Evolutionary conservation across 2,113 vertebrate species (phyloP), one percentile per base, ranked within the genome.

Genomic region (Pungitius pungitius): DNA sequence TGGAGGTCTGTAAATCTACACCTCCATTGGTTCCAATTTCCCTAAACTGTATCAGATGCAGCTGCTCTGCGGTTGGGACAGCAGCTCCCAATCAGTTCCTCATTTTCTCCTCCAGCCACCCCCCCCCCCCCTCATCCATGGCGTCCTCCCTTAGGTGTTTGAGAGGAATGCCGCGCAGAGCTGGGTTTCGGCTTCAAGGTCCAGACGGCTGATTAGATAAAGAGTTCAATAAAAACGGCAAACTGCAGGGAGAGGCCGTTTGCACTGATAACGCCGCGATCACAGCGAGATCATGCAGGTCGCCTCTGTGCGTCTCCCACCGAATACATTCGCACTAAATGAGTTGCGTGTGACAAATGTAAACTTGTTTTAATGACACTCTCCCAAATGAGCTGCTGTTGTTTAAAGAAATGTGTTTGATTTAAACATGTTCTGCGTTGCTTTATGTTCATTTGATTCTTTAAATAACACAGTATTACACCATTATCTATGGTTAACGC

Each of bases 201-300:
- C 80, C 87, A 86, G 81, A 56, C 80, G 1, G 60, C 45, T 45
- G 89, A 90, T 92, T 81, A 93, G 92, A 91, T 90, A 90, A 90
- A 82, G 75, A 75, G 80, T 81, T 89, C 80, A 90, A 86, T 89
- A 87, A 7, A 85, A 90, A 66, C 79, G 37, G 56, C 27, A 65
- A 83, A 82, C 70, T 80, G 69, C 69, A 70, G 81, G 78, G 84
- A 80, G 81, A 76, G 82, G 77, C 78, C 30, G 0, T n/a, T 10
- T 15, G n/a, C 22, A 42, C 84, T 30, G 82, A 86, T 90, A 89
- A 85, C 40, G 24, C 37, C 15, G 35, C 60, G 55, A n/a, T n/a
- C n/a, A n/a, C 73, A 76, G 75, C 59, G 60, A 71, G 76, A 64
- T 54, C 59, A 68, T 56, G 40, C 69, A 69, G 8, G n/a, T 14